Base-by-base conservation (phyloP, 2,113 vertebrate species). In the Rhineura floridana region DNA sequence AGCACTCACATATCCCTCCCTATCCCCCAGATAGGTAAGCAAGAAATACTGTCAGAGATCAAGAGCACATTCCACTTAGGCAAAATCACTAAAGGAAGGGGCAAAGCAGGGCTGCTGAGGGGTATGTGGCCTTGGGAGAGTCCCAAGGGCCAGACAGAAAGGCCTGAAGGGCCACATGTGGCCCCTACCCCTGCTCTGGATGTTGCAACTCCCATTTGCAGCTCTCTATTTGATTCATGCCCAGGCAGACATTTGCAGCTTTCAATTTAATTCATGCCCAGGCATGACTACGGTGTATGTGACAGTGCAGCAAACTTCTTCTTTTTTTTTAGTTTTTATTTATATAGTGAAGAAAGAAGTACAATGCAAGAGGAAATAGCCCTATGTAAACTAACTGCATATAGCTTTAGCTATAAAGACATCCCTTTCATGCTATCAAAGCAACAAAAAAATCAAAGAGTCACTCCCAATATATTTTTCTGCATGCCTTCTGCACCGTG, bases 361-460 rank as follows among this genome's bases (percentile, higher is more conserved):
- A 67, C 55, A 76, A 76, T 76, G 84, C 39, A 13, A 25, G 33
- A 88, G 52, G 70, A 83, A 75, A 10, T 23, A 81, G 42, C 46
- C 39, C 55, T 65, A 39, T 52, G 55, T 65, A 65, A 75, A 73
- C 80, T 81, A 42, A 30, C 65, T 21, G 52, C 72, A 91, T 65
- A 62, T 12, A 83, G 46, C 44, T 50, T 48, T n/a, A 42, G 50
- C 0, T 25, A 87, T 9, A 83, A 42, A 36, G 89, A 85, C 79
- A 87, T 85, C 78, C 90, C 87, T 46, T 84, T 88, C 87, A 90
- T 11, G 83, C 21, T 0, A 30, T 65, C 52, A 0, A 78, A 0
- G 0, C 33, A 21, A 85, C 65, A 83, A 92, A 63, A 25, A 76
- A 88, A 79, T 91, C 88, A 36, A 93, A 85, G 84, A 21, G 85